Conservation (phyloP, 1,140 invertebrate species). For the Pristionchus pacificus region DNA sequence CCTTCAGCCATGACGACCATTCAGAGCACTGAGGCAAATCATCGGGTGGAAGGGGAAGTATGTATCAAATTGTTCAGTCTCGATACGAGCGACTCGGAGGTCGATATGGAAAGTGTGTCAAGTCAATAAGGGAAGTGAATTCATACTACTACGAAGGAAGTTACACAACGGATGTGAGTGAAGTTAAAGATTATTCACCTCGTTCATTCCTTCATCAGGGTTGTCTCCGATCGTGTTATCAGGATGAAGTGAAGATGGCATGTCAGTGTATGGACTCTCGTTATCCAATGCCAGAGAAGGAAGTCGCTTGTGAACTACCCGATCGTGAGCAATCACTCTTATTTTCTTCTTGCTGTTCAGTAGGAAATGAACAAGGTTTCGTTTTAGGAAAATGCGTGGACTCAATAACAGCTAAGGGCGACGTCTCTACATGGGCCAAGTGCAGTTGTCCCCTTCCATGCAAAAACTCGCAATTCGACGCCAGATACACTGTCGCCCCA, state of each 20-base stretch:
- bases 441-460: slow-evolving; percentile 32
- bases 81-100: slow-evolving; percentile 31
- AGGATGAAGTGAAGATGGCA: slow-evolving; percentile 21
- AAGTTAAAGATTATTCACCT: neutral
- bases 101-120: slow-evolving; percentile 31
- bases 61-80: too few relatives aligned
- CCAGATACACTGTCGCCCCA: neutral
- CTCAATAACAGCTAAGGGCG: slow-evolving; percentile 12
- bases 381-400: slow-evolving; percentile 29
- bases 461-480: neutral
- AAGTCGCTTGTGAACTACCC: slow-evolving; percentile 15
- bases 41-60: too few relatives aligned
- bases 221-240: slow-evolving; percentile 36
- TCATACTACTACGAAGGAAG: slow-evolving; percentile 31
- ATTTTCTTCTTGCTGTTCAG: too few relatives aligned
- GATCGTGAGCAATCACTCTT: too few relatives aligned
- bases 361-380: neutral
- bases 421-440: slow-evolving; percentile 23
- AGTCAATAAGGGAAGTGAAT: slow-evolving; percentile 24
- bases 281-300: slow-evolving; percentile 18
- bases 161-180: slow-evolving; percentile 33
- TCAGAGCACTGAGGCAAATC: too few relatives aligned
- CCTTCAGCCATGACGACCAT: too few relatives aligned
- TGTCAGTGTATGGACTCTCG: slow-evolving; percentile 38
- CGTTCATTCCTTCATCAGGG: too few relatives aligned